Base-by-base conservation (phyloP, 2,113 vertebrate genomes). In the Oriolus oriolus region DNA sequence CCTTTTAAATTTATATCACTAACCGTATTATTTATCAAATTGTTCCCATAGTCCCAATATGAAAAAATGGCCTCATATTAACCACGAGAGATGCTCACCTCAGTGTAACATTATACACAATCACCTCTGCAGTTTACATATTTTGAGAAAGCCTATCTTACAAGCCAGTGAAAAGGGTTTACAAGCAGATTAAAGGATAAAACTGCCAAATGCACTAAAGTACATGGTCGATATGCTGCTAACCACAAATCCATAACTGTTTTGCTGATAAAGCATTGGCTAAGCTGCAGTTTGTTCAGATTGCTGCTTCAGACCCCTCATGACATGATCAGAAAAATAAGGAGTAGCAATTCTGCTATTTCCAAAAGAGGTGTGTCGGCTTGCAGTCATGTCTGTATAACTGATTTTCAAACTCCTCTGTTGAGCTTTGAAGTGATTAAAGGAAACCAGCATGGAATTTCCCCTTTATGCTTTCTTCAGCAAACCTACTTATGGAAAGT, bases 131-230 rank as follows among this genome's bases (percentile, higher is more conserved):
- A 90, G 47, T 91, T 91, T 41, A 66, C 39, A 3, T 81, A 59
- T 78, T 70, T 86, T 59, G 30, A 83, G 39, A 89, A 77, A 76
- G 31, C 26, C 37, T 60, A 31, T 35, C 28, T 92, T 68, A 76
- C 13, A 73, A 88, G 53, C 21, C 35, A n/a, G 45, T 52, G 22
- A 70, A 93, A 83, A 95, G 63, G 59, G 35, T 66, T 94, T 95
- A 93, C 82, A 88, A 91, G 71, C 45, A 95, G 95, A 96, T 96
- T 95, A 93, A 94, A 96, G 93, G 66, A 96, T 95, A 88, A 94
- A 90, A 70, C 63, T 77, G 82, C 42, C 78, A 95, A 91, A 74
- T 41, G 39, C 9, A 0, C 50, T 86, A 83, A 88, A 95, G 91
- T 52, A 83, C 23, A 9, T 6, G 39, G 66, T 87, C 42, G 1